Evolutionary conservation across 1,140 invertebrate genomes (phyloP).

Genomic region (Caligus rogercresseyi): DNA sequence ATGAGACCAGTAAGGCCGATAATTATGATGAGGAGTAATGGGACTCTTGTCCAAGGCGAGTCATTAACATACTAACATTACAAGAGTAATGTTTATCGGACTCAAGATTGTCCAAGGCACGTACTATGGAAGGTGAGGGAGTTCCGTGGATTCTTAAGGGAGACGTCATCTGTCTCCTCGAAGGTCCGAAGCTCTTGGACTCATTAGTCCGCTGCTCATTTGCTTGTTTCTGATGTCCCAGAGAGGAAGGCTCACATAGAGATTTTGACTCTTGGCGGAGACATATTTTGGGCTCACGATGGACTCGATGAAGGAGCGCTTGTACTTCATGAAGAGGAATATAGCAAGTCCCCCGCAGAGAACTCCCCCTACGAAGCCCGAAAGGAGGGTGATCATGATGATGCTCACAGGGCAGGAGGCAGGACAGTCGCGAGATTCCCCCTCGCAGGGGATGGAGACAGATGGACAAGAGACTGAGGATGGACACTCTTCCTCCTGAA

Average conservation of each 20-base stretch:
- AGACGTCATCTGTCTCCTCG: not conserved
- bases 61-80: too few species aligned
- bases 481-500: not conserved
- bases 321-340: not conserved
- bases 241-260: slow-evolving; percentile 16
- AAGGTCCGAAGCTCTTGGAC: not conserved
- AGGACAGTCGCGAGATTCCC: not conserved
- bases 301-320: not conserved
- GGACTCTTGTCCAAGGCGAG: too few species aligned
- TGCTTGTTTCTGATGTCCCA: slow-evolving; percentile 19
- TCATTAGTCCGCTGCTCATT: not conserved
- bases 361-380: not conserved
- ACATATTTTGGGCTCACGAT: slow-evolving; percentile 13
- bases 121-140: not conserved
- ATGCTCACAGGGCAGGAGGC: not conserved
- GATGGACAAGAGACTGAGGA: too few species aligned
- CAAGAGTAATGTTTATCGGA: not conserved
- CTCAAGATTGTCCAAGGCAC: not conserved
- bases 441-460: too few species aligned
- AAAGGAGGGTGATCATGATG: not conserved
- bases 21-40: too few species aligned
- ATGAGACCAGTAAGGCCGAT: too few species aligned
- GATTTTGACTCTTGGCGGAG: slow-evolving; percentile 17
- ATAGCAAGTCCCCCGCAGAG: not conserved
- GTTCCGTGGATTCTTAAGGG: not conserved